A percentile compares a stretch with the other conserved stretches of the same genome.
Evolutionary conservation across 2,797 vertebrate genomes (phyloP).

Genomic region (Xerus rutilus): DNA sequence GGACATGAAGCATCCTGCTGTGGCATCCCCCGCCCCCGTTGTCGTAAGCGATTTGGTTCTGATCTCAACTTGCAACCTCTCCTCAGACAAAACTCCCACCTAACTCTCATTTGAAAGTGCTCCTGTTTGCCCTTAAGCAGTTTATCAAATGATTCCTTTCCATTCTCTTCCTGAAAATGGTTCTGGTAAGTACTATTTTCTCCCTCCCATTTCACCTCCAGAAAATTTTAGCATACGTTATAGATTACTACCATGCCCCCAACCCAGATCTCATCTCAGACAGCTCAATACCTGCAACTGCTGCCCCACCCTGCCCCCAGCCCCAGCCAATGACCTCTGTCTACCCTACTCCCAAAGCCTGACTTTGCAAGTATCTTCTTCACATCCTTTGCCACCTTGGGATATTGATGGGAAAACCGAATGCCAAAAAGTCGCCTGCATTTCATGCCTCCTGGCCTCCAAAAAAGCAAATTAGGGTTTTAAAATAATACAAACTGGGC

Average conservation of each 20-base stretch:
- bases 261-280: background rate
- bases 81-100: background rate
- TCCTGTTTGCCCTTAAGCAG: background rate
- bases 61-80: background rate
- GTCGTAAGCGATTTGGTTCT: background rate
- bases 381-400: background rate
- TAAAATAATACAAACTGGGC: conserved; percentile 58
- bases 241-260: background rate
- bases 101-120: background rate
- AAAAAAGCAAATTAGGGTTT: conserved; percentile 45
- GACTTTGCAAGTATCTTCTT: background rate
- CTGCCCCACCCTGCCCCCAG: background rate
- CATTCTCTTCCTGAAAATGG: background rate
- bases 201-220: background rate
- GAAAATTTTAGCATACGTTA: background rate
- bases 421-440: background rate
- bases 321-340: too few relatives aligned
- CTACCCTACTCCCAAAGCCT: background rate
- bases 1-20: background rate
- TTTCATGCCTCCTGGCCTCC: conserved; percentile 27
- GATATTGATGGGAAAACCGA: background rate
- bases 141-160: background rate
- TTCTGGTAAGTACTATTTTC: background rate
- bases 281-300: background rate
- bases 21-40: background rate